These are phyloP conservation scores for Scatophagus argus DNA, from an alignment of 2,113 vertebrate genomes.

Conservation along the genomic window DNA sequence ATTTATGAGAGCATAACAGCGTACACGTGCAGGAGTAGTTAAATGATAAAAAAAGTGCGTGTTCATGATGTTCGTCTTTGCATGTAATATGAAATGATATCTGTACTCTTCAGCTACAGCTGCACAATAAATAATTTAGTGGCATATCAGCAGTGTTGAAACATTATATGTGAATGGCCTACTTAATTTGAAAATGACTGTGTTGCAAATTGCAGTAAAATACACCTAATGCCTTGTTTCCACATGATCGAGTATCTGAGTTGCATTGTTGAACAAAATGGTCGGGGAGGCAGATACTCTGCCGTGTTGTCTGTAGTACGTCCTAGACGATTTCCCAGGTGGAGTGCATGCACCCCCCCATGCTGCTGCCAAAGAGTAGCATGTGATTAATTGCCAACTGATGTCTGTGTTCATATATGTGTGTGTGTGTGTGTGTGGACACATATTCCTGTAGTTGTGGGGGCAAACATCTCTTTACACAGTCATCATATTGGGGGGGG, in stretches of 20 bases:
- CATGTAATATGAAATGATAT: constrained; percentile 9
- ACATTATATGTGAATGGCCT: constrained; percentile 5
- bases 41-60: background rate
- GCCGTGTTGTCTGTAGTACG: constrained; percentile 12
- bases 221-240: background rate
- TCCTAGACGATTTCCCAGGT: constrained; percentile 36
- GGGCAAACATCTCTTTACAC: too few relatives aligned
- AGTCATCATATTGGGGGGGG: too few relatives aligned
- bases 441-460: too few relatives aligned
- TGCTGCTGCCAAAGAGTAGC: constrained; percentile 5
- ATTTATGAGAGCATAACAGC: background rate
- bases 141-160: constrained; percentile 30
- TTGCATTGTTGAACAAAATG: constrained; percentile 13
- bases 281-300: background rate
- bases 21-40: background rate
- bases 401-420: background rate
- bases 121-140: constrained; percentile 47
- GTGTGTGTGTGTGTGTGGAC: constrained; percentile 4
- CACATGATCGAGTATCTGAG: background rate
- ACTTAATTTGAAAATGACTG: constrained; percentile 21
- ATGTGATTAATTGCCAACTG: constrained; percentile 49
- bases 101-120: constrained; percentile 34
- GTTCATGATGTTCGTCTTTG: background rate
- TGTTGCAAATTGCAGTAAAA: background rate
- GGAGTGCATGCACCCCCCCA: background rate